phyloP scores from a whole-genome alignment of 1,140 invertebrate species.

The Aphidius gifuensis region DNA sequence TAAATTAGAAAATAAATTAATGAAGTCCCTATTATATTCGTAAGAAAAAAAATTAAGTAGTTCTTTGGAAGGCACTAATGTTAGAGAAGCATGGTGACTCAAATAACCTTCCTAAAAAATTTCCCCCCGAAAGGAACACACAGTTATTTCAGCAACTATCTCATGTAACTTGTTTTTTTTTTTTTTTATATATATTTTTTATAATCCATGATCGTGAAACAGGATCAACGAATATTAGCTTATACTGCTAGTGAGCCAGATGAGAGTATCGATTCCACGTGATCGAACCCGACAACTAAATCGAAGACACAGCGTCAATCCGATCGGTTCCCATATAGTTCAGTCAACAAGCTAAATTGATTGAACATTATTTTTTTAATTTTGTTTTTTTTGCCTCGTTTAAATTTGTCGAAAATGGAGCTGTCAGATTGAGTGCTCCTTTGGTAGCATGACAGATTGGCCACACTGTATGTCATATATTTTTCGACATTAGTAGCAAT shows the following conservation, averaged over 20 bases:
- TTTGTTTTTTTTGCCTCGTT: too few species aligned
- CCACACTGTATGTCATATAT: constrained; percentile 31
- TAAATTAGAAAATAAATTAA: not conserved
- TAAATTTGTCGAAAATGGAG: not conserved
- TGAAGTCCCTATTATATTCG: not conserved
- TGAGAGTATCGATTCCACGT: constrained; percentile 46
- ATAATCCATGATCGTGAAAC: constrained; percentile 16
- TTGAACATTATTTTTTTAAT: not conserved
- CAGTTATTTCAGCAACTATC: too few species aligned
- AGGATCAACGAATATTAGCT: constrained; percentile 43
- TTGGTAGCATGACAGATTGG: constrained; percentile 45
- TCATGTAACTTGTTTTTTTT: too few species aligned
- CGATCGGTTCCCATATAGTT: constrained; percentile 25
- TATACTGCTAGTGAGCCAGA: constrained; percentile 25
- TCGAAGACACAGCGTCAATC: constrained; percentile 36
- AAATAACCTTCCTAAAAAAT: too few species aligned
- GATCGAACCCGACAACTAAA: constrained; percentile 51
- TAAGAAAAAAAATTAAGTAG: too few species aligned
- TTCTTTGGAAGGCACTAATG: too few species aligned
- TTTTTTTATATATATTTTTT: not conserved
- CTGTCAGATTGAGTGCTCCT: constrained; percentile 43
- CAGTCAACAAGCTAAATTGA: constrained; percentile 21
- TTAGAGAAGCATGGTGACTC: too few species aligned
- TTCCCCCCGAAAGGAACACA: too few species aligned
- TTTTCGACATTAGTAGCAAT: constrained; percentile 52